These are phyloP conservation scores for Liasis olivaceus DNA, from an alignment of 2,797 vertebrate genomes.

Conservation along the genomic window DNA sequence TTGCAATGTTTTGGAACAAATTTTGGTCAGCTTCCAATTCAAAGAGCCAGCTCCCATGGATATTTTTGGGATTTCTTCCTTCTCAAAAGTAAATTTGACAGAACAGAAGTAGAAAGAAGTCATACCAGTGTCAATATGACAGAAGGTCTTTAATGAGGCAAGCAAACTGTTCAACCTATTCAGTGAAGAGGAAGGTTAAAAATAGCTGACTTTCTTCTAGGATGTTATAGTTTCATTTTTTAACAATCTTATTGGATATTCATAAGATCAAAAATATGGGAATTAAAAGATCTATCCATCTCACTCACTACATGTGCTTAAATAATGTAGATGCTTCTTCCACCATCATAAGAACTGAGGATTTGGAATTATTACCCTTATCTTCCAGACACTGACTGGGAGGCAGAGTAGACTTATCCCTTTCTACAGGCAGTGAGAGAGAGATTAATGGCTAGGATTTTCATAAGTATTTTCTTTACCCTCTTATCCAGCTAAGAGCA, in stretches of 20 bases:
- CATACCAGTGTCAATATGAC: neutral
- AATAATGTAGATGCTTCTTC: constrained; percentile 13
- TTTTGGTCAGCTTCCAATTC: neutral
- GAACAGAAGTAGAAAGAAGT: neutral
- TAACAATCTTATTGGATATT: neutral
- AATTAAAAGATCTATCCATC: constrained; percentile 5
- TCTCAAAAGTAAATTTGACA: neutral
- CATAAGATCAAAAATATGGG: neutral
- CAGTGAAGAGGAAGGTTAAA: constrained; percentile 6
- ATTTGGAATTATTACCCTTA: constrained; percentile 26
- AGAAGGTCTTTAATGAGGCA: neutral
- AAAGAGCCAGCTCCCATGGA: neutral
- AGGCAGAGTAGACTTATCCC: constrained; percentile 14
- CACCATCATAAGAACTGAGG: neutral
- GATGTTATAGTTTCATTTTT: neutral
- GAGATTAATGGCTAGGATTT: constrained; percentile 35
- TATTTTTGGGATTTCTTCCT: neutral
- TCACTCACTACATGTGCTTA: neutral
- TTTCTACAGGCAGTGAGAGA: constrained; percentile 23
- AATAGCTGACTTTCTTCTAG: constrained; percentile 2
- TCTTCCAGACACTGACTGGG: constrained; percentile 15
- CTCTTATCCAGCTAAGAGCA: constrained; percentile 19
- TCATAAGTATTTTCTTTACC: constrained; percentile 28
- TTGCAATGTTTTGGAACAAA: neutral
- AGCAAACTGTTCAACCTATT: neutral